Percentiles rank a stretch among this genome's conserved stretches.
Conservation (phyloP, 1,140 invertebrate genomes). For the Metaphire vulgaris region DNA sequence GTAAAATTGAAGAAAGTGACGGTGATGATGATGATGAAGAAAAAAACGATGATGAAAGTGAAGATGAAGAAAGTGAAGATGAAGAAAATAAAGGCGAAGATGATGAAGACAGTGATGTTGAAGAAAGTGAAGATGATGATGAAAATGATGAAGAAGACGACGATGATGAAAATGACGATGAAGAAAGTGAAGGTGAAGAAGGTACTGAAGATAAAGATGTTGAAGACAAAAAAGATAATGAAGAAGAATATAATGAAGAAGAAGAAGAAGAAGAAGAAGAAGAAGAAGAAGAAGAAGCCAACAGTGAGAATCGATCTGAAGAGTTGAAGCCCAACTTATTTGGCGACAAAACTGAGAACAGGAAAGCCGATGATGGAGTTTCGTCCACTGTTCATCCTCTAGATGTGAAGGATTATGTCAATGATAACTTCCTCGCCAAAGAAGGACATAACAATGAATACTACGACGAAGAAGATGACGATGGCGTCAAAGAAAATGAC, state of each 20-base stretch:
- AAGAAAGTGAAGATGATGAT: background rate
- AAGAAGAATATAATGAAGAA: background rate
- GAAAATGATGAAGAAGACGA: background rate
- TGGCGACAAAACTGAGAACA: no score
- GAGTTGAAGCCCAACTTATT: no score
- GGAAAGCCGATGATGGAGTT: no score
- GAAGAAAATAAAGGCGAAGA: background rate
- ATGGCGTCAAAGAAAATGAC: background rate
- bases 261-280: background rate
- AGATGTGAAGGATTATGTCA: no score
- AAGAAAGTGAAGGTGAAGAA: background rate
- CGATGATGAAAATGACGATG: background rate
- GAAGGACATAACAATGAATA: background rate
- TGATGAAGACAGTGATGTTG: background rate
- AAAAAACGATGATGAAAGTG: background rate
- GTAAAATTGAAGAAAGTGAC: background rate
- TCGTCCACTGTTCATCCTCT: no score
- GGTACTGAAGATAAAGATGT: background rate
- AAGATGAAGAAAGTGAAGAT: background rate
- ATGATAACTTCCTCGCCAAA: no score
- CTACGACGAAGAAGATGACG: background rate
- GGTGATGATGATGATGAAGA: background rate
- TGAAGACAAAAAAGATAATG: background rate
- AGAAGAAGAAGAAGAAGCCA: no score
- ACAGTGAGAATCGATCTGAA: no score